Evolutionary conservation across 2,888 invertebrate genomes (phyloP).

Genomic region (Tetragonisca angustula): DNA sequence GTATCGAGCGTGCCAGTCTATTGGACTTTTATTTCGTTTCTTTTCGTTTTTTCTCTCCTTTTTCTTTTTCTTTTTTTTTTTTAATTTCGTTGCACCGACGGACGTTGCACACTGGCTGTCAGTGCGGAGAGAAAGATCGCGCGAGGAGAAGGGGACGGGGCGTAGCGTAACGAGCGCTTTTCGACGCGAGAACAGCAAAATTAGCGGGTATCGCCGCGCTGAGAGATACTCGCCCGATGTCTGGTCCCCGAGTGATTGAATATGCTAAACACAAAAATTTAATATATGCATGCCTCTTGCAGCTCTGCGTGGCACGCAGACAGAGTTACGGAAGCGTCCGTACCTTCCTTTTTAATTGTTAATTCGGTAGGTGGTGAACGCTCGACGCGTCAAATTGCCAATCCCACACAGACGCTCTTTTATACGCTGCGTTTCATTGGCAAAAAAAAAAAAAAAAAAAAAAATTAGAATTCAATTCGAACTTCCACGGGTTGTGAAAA

Average conservation of each 20-base stretch:
- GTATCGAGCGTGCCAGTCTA: conserved; percentile 66
- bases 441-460: no score
- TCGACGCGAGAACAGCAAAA: conserved; percentile 37
- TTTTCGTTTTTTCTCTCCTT: conserved; percentile 2
- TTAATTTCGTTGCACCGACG: conserved; percentile 46
- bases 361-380: background rate
- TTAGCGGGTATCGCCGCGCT: conserved; percentile 29
- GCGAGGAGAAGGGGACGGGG: background rate
- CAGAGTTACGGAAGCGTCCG: background rate
- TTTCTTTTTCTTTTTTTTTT: background rate
- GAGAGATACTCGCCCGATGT: background rate
- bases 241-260: conserved; percentile 12
- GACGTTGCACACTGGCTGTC: conserved; percentile 14
- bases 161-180: conserved; percentile 14
- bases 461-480: no score
- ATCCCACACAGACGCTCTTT: background rate
- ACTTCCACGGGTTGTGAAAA: background rate
- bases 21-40: conserved; percentile 40
- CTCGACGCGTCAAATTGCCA: background rate
- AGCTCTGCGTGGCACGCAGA: no score
- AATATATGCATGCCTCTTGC: background rate
- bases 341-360: background rate
- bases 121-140: conserved; percentile 14
- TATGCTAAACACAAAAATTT: conserved; percentile 5
- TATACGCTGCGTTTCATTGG: background rate